Evolutionary conservation across 1,140 invertebrate species (phyloP).

Genomic region (Ceratoteleas bidentatus): DNA sequence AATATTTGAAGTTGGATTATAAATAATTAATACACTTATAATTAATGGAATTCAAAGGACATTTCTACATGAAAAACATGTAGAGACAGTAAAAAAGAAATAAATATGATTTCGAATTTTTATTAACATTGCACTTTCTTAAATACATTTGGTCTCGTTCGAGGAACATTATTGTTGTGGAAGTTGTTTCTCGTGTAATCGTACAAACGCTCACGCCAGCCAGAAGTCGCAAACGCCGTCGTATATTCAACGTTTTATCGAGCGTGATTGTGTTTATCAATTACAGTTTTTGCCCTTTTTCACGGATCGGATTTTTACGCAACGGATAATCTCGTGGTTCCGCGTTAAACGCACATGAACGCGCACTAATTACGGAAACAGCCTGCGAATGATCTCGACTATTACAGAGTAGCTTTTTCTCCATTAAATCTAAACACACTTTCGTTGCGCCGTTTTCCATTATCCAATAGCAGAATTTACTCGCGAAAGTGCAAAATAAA

Average conservation of each 20-base stretch:
- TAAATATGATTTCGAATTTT: constrained; percentile 49
- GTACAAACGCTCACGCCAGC: constrained; percentile 25
- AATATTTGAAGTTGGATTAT: too few species aligned
- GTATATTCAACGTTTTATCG: constrained; percentile 37
- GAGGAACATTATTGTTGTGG: constrained; percentile 76
- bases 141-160: constrained; percentile 78
- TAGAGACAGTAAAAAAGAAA: not conserved
- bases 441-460: constrained; percentile 13
- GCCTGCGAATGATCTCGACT: constrained; percentile 25
- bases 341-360: constrained; percentile 45
- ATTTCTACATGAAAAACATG: not conserved
- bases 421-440: not conserved
- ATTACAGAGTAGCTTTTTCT: constrained; percentile 19
- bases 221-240: constrained; percentile 34
- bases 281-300: constrained; percentile 23
- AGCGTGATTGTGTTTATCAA: constrained; percentile 33
- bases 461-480: constrained; percentile 7
- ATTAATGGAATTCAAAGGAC: too few species aligned
- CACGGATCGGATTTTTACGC: constrained; percentile 18
- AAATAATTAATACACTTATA: too few species aligned
- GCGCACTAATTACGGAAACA: constrained; percentile 44
- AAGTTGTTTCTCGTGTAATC: constrained; percentile 47
- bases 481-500: constrained; percentile 29
- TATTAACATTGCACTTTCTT: constrained; percentile 78
- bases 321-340: constrained; percentile 25